These are phyloP conservation scores for Scarus forsteni DNA, from an alignment of 2,797 vertebrate genomes.

Conservation along the genomic window DNA sequence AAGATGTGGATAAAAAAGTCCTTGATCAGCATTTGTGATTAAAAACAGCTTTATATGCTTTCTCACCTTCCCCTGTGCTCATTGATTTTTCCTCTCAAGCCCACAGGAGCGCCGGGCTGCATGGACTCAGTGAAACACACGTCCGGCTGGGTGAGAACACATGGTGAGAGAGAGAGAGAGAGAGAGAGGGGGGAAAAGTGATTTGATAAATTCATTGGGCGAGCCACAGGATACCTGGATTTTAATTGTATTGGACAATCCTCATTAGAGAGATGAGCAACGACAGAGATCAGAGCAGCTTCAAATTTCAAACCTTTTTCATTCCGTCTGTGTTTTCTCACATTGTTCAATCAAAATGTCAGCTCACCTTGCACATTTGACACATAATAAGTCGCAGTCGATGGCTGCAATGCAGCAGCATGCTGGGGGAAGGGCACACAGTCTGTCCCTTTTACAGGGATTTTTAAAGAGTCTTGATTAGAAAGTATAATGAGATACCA, in stretches of 20 bases:
- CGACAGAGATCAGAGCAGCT: constrained; percentile 88
- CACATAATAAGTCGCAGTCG: constrained; percentile 95
- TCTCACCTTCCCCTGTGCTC: constrained; percentile 56
- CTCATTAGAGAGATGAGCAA: constrained; percentile 87
- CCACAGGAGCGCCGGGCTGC: constrained; percentile 49
- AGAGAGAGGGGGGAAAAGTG: constrained; percentile 39
- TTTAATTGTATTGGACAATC: constrained; percentile 92
- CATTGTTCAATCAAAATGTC: constrained; percentile 91
- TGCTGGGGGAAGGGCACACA: constrained; percentile 91
- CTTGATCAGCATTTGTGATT: constrained; percentile 76
- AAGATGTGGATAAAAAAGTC: constrained; percentile 60
- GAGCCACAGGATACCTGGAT: constrained; percentile 85
- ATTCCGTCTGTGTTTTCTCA: constrained; percentile 81
- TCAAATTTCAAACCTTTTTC: constrained; percentile 87
- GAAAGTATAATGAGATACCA: constrained; percentile 93
- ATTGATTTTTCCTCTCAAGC: constrained; percentile 70
- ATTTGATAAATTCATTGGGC: constrained; percentile 86
- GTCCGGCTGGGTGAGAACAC: constrained; percentile 55
- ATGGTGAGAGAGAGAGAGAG: constrained; percentile 29
- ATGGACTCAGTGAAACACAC: constrained; percentile 31
- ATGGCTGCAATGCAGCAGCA: constrained; percentile 90
- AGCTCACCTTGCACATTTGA: constrained; percentile 96
- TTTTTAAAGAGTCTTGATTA: constrained; percentile 92
- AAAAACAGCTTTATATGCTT: constrained; percentile 71
- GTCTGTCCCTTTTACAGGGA: constrained; percentile 88